These are phyloP conservation scores for Channallabes apus DNA, from an alignment of 2,797 vertebrate species.

Conservation along the genomic window DNA sequence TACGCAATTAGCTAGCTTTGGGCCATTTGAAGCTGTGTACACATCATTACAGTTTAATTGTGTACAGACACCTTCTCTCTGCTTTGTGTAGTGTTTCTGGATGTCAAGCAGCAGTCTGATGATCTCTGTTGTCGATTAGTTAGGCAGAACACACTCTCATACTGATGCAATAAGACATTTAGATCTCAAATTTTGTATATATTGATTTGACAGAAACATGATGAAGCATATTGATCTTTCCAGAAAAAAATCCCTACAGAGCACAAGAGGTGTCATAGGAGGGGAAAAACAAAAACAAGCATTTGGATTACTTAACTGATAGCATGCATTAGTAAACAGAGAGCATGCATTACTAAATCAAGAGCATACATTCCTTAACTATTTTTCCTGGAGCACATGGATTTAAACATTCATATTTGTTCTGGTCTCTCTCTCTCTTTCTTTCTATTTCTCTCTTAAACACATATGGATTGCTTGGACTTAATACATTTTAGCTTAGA, in stretches of 20 bases:
- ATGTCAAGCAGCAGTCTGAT: neutral
- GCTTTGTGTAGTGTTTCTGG: neutral
- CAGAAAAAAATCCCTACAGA: neutral
- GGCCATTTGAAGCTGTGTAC: neutral
- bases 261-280: too few relatives aligned
- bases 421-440: too few relatives aligned
- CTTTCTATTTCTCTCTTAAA: too few relatives aligned
- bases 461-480: too few relatives aligned
- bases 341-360: too few relatives aligned
- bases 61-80: conserved; percentile 8
- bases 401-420: too few relatives aligned
- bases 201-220: neutral
- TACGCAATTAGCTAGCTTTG: neutral
- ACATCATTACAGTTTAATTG: conserved; percentile 7
- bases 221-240: neutral
- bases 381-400: too few relatives aligned
- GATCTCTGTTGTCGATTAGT: neutral
- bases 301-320: too few relatives aligned
- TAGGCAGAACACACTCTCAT: neutral
- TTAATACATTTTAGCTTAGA: too few relatives aligned
- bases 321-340: too few relatives aligned
- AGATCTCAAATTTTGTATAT: neutral
- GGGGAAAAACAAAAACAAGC: too few relatives aligned
- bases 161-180: neutral
- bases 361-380: too few relatives aligned